Base-by-base conservation (phyloP, 2,113 vertebrate genomes). In the Eulemur macaco region DNA sequence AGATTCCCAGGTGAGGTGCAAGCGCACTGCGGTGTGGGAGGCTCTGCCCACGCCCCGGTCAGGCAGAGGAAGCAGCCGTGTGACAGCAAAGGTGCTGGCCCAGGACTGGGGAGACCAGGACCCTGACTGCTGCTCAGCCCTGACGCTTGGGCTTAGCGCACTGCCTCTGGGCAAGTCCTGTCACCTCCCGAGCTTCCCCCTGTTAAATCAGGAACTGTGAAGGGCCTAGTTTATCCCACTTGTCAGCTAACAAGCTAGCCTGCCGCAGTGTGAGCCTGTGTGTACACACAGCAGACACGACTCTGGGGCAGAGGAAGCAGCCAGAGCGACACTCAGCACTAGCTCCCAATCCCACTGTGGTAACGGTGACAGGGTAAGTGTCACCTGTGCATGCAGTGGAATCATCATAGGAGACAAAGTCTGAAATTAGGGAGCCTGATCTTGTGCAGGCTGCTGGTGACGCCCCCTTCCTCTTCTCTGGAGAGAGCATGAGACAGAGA, bases 71-170 rank as follows among this genome's bases (percentile, higher is more conserved):
- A 54, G 39, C 4, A 47, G 29, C 17, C 2, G 4, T 1, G 54
- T 60, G 37, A 27, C 0, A 5, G 66, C 6, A 0, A 42, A 21
- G 31, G 31, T 6, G 1, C 14, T 17, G 52, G 31, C 34, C 12
- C 9, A 0, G 37, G 34, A 12, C 6, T 13, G 25, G 14, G 50
- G 27, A 63, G 52, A 37, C 42, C 31, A 13, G 27, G 42, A 73
- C 31, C 47, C 18, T 34, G 89, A 27, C 6, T 31, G 14, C 42
- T 47, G 6, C 17, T 18, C 69, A 71, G 76, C 29, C 17, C 47
- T 25, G 47, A 18, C 5, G 8, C 60, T 69, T 9, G 20, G 8
- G 25, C 71, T 69, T 39, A 56, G 93, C 50, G 0, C 23, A 80
- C 42, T 17, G 21, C 34, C 52, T 5, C 39, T 13, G 13, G 82